Percentiles rank a stretch among this genome's conserved stretches.
These are phyloP conservation scores for Leptinotarsa peninsularis DNA, from an alignment of 2,888 invertebrate species.

Conservation along the genomic window DNA sequence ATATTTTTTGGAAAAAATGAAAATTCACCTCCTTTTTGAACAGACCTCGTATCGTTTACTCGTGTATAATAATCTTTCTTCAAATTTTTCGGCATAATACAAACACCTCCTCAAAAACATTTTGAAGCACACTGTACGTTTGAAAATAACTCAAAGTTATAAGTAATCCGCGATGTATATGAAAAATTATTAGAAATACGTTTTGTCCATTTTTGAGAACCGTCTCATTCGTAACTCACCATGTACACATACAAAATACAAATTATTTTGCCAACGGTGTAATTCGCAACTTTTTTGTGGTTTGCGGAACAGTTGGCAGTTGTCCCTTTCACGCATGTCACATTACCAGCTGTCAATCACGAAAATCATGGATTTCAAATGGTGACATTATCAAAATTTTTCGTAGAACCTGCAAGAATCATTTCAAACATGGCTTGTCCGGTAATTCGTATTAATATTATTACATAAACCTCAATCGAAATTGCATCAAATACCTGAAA, in stretches of 20 bases:
- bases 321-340: neutral
- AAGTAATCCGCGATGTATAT: too few relatives aligned
- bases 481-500: neutral
- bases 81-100: too few relatives aligned
- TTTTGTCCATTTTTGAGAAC: too few relatives aligned
- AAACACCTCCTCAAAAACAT: neutral
- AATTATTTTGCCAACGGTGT: conserved; percentile 10
- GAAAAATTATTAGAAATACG: too few relatives aligned
- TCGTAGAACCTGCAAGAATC: neutral
- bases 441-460: neutral
- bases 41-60: too few relatives aligned
- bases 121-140: too few relatives aligned
- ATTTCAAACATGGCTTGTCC: conserved; percentile 26
- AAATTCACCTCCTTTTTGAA: too few relatives aligned
- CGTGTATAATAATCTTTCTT: too few relatives aligned
- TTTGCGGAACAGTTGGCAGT: conserved; percentile 7
- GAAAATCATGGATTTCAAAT: conserved; percentile 18
- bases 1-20: too few relatives aligned
- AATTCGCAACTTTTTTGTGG: neutral
- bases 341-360: neutral
- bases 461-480: neutral
- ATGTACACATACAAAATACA: neutral
- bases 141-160: too few relatives aligned
- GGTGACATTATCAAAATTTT: neutral
- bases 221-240: too few relatives aligned